These are phyloP conservation scores for Pholis gunnellus DNA, from an alignment of 2,113 vertebrate genomes.

Conservation along the genomic window DNA sequence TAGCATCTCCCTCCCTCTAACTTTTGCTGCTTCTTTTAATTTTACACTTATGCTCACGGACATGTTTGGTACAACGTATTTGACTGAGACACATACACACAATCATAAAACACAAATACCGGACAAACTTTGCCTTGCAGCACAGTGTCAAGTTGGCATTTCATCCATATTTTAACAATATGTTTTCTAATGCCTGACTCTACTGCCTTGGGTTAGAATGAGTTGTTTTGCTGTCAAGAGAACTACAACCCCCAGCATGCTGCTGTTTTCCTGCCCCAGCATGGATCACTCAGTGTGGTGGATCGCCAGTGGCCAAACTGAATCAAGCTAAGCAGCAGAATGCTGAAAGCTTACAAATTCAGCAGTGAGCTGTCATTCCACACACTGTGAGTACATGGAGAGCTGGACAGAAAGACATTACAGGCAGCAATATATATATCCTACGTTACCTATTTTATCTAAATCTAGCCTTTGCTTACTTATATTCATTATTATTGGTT, in stretches of 20 bases:
- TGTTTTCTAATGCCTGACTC: constrained; percentile 35
- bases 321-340: constrained; percentile 45
- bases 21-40: constrained; percentile 63
- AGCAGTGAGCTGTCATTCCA: constrained; percentile 25
- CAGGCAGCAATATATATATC: background rate
- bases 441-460: background rate
- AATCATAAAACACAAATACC: constrained; percentile 36
- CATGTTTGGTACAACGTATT: constrained; percentile 51
- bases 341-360: constrained; percentile 23
- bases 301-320: constrained; percentile 57
- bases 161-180: constrained; percentile 64
- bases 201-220: constrained; percentile 59
- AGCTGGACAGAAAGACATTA: background rate
- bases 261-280: constrained; percentile 40
- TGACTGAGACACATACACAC: constrained; percentile 39
- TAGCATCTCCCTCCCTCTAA: constrained; percentile 34
- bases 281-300: constrained; percentile 46
- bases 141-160: constrained; percentile 51
- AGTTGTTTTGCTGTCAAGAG: constrained; percentile 55
- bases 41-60: constrained; percentile 56
- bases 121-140: constrained; percentile 60
- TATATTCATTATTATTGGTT: background rate
- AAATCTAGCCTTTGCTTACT: background rate
- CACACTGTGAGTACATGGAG: background rate
- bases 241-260: constrained; percentile 62